A percentile compares a stretch with the other conserved stretches of the same genome.
phyloP scores from a whole-genome alignment of 2,113 vertebrate species.

The Trogon surrucura region DNA sequence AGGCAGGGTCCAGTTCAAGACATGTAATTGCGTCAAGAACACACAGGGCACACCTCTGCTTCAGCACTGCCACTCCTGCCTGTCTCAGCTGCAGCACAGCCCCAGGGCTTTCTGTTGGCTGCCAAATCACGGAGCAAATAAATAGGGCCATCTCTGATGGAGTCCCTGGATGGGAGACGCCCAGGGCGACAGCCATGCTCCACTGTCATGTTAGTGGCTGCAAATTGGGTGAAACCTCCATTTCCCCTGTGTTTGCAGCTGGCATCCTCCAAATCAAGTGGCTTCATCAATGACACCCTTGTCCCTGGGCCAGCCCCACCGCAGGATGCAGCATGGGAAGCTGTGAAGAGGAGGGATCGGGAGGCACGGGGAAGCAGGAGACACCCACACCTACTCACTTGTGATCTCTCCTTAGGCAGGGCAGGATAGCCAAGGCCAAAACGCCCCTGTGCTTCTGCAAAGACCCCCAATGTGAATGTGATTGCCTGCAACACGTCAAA shows the following conservation, averaged over 20 bases:
- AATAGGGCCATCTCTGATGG: not conserved
- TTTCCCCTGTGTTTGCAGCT: not conserved
- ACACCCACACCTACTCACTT: not conserved
- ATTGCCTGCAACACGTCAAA: not conserved
- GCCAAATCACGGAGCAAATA: not conserved
- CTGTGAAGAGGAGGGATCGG: not conserved
- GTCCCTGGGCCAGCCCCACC: not conserved
- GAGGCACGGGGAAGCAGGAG: not conserved
- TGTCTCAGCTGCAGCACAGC: not conserved
- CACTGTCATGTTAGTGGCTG: not conserved
- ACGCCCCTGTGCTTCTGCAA: not conserved
- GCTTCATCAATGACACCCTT: not conserved
- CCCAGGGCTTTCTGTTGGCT: not conserved
- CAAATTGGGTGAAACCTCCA: rapidly evolving
- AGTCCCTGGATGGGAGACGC: not conserved
- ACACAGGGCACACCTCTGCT: not conserved
- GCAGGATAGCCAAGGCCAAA: not conserved
- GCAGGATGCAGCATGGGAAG: not conserved
- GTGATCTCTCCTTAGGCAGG: rapidly evolving
- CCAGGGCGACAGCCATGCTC: not conserved
- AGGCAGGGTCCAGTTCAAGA: not conserved
- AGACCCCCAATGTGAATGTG: not conserved
- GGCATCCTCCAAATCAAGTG: too few species aligned
- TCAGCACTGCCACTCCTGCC: not conserved
- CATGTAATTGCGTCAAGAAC: not conserved